Conservation (phyloP, 2,888 invertebrate species). For the Ochropleura leucogaster region DNA sequence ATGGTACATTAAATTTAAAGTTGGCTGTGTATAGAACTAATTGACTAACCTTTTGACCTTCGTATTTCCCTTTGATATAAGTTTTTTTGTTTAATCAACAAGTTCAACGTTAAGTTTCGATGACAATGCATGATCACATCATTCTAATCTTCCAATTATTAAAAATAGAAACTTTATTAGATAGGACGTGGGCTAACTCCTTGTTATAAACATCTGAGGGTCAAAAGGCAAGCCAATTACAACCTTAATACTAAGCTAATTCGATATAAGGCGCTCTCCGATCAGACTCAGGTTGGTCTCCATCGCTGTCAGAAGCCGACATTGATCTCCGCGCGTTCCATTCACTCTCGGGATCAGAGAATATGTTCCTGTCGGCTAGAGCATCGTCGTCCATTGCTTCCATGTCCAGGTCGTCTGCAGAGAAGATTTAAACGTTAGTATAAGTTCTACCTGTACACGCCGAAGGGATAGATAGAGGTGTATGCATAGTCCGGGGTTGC, state of each 20-base stretch:
- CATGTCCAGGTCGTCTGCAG: slow-evolving; percentile 80
- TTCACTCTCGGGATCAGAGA: slow-evolving; percentile 94
- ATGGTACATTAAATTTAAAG: slow-evolving; percentile 25
- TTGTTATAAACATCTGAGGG: background rate
- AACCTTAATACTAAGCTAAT: slow-evolving; percentile 63
- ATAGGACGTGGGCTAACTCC: background rate
- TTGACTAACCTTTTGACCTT: slow-evolving; percentile 32
- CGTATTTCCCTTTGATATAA: background rate
- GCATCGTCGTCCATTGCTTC: slow-evolving; percentile 88
- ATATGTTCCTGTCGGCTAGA: slow-evolving; percentile 90
- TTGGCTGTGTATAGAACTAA: slow-evolving; percentile 16
- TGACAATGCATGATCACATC: too few species aligned
- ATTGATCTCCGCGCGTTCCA: slow-evolving; percentile 85
- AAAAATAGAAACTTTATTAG: too few species aligned
- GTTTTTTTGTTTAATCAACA: too few species aligned
- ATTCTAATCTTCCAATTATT: too few species aligned
- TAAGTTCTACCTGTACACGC: background rate
- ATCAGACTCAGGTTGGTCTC: slow-evolving; percentile 91
- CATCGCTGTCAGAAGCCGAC: slow-evolving; percentile 75
- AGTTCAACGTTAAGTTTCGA: too few species aligned
- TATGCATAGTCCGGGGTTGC: background rate
- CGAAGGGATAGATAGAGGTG: background rate
- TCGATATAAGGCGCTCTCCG: slow-evolving; percentile 76
- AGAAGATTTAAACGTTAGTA: slow-evolving; percentile 23
- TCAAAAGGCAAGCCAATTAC: slow-evolving; percentile 43